phyloP scores from a whole-genome alignment of 2,797 vertebrate species.

The Chrysocyon brachyurus region DNA sequence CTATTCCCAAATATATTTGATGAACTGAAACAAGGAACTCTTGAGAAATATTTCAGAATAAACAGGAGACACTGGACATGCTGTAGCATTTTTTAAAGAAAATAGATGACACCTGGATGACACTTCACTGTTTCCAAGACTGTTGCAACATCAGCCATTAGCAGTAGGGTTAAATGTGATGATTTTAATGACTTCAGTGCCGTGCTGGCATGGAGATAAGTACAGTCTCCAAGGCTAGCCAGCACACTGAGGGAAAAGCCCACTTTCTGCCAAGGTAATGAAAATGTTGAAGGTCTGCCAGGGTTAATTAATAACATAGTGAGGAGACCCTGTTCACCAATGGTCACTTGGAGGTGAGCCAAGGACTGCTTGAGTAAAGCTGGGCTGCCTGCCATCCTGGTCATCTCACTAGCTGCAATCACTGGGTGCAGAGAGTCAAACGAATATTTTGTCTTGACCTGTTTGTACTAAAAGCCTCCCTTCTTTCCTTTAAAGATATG shows the following conservation, averaged over 20 bases:
- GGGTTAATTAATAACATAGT: constrained; percentile 84
- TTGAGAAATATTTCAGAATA: constrained; percentile 23
- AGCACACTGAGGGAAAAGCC: constrained; percentile 82
- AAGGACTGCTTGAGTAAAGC: constrained; percentile 68
- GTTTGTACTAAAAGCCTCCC: not conserved
- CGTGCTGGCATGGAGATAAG: not conserved
- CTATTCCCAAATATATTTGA: not conserved
- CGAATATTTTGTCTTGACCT: constrained; percentile 36
- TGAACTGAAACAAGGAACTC: not conserved
- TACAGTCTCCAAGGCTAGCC: constrained; percentile 70
- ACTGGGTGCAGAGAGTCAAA: constrained; percentile 34
- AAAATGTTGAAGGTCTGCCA: constrained; percentile 85
- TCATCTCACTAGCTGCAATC: constrained; percentile 37
- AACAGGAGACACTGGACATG: not conserved
- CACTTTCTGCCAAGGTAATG: constrained; percentile 84
- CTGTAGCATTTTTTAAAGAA: not conserved
- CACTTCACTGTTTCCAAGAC: not conserved
- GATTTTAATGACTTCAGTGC: constrained; percentile 28
- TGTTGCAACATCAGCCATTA: constrained; percentile 44
- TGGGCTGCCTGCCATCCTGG: constrained; percentile 7
- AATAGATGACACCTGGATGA: constrained; percentile 59
- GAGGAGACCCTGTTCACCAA: constrained; percentile 75
- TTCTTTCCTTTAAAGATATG: constrained; percentile 23
- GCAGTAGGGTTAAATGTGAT: not conserved
- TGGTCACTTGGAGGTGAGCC: constrained; percentile 81